Percentiles rank a stretch among this genome's conserved stretches.
These are phyloP conservation scores for Chlamydotis undulata DNA, from an alignment of 2,113 vertebrate species.

Conservation along the genomic window DNA sequence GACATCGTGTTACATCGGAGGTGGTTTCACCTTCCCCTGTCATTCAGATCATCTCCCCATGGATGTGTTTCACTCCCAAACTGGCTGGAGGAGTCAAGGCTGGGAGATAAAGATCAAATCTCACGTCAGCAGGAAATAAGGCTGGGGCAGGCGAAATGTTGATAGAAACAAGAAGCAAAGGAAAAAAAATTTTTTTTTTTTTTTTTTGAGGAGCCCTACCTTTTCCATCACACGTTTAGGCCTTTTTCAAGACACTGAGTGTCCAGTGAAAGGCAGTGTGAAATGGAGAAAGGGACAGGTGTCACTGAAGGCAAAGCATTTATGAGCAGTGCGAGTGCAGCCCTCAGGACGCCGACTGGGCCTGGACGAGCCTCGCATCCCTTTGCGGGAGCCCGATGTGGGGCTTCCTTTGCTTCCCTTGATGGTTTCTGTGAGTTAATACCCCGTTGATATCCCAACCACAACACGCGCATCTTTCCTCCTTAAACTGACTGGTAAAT, in stretches of 20 bases:
- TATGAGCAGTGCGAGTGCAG: background rate
- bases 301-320: background rate
- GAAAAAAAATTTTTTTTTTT: background rate
- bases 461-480: background rate
- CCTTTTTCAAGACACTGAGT: background rate
- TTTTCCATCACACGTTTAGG: background rate
- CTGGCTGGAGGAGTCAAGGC: fast-evolving
- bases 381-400: background rate
- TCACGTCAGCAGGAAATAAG: background rate
- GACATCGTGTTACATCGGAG: background rate
- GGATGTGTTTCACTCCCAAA: background rate
- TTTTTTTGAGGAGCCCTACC: background rate
- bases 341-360: background rate
- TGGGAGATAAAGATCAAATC: background rate
- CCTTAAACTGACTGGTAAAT: background rate
- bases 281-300: background rate
- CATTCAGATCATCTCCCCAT: background rate
- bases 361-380: background rate
- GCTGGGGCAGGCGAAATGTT: background rate
- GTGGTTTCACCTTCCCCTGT: background rate
- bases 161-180: background rate
- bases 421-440: background rate
- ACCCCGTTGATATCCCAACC: background rate
- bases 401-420: background rate
- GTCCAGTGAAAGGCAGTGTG: background rate